These are phyloP conservation scores for Dolichopus griseipennis DNA, from an alignment of 2,888 invertebrate genomes.

Conservation along the genomic window DNA sequence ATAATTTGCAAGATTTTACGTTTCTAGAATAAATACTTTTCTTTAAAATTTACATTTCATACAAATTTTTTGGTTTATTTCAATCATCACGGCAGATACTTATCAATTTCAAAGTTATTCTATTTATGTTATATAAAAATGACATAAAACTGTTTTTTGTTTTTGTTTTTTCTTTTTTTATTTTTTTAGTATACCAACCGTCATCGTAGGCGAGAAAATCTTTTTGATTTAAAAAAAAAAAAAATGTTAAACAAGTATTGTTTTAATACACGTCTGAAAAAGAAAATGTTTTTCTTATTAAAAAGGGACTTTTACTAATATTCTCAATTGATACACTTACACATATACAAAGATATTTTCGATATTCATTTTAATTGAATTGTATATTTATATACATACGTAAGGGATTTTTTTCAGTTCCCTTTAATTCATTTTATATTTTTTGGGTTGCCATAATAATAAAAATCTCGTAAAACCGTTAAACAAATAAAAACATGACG, in stretches of 20 bases:
- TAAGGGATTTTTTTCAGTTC: background rate
- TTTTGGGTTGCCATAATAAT: background rate
- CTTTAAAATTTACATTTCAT: background rate
- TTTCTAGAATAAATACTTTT: background rate
- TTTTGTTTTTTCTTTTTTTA: background rate
- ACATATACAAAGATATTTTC: background rate
- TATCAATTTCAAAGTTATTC: background rate
- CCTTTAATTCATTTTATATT: background rate
- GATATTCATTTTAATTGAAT: background rate
- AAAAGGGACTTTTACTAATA: background rate
- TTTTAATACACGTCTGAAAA: background rate
- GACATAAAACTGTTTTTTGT: background rate
- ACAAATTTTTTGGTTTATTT: background rate
- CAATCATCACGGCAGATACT: background rate
- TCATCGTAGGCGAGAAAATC: background rate
- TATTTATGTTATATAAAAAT: background rate
- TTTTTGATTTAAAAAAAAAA: background rate
- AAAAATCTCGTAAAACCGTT: conserved; percentile 4
- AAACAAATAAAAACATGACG: background rate
- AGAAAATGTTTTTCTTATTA: background rate
- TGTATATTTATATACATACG: background rate
- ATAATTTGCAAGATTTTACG: too few relatives aligned
- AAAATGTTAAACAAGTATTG: background rate
- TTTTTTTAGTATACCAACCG: background rate
- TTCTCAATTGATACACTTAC: background rate